Percentiles rank a stretch among this genome's conserved stretches.
Evolutionary conservation across 2,797 vertebrate genomes (phyloP).

Genomic region (Sebastes itinus): DNA sequence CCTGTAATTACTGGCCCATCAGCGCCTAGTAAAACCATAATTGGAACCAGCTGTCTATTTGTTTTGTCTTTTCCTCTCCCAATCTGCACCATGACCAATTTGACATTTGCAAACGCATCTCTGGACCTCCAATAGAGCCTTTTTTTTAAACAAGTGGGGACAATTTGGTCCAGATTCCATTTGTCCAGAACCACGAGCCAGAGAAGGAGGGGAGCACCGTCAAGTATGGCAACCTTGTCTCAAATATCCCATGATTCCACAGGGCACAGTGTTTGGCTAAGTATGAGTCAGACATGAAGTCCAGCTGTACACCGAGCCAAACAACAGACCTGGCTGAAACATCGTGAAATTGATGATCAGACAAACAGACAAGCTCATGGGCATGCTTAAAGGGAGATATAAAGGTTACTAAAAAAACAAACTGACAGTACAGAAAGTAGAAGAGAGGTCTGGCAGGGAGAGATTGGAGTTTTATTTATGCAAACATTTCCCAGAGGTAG

Average conservation of each 20-base stretch:
- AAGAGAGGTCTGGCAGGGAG: background rate
- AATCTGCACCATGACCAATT: constrained; percentile 68
- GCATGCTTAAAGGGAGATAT: constrained; percentile 21
- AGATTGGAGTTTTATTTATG: constrained; percentile 22
- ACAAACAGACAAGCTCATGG: constrained; percentile 16
- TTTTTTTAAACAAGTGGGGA: constrained; percentile 30
- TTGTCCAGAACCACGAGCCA: constrained; percentile 46
- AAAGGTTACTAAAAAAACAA: constrained; percentile 33
- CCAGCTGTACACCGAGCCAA: constrained; percentile 32
- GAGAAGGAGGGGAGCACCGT: background rate
- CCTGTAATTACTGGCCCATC: constrained; percentile 84
- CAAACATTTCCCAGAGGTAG: constrained; percentile 40
- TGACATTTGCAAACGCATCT: constrained; percentile 75
- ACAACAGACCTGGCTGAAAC: constrained; percentile 13
- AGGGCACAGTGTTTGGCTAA: constrained; percentile 21
- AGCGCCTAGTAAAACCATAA: constrained; percentile 83
- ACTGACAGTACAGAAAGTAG: constrained; percentile 14
- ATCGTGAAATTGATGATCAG: constrained; percentile 34
- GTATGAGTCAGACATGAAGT: constrained; percentile 35
- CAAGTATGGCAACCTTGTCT: constrained; percentile 28
- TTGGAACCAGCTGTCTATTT: constrained; percentile 83
- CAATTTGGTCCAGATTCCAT: constrained; percentile 56
- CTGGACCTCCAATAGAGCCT: constrained; percentile 61
- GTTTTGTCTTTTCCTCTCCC: constrained; percentile 75
- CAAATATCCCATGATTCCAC: constrained; percentile 55